Conservation (phyloP, 2,797 vertebrate species). For the Acropternis orthonyx region DNA sequence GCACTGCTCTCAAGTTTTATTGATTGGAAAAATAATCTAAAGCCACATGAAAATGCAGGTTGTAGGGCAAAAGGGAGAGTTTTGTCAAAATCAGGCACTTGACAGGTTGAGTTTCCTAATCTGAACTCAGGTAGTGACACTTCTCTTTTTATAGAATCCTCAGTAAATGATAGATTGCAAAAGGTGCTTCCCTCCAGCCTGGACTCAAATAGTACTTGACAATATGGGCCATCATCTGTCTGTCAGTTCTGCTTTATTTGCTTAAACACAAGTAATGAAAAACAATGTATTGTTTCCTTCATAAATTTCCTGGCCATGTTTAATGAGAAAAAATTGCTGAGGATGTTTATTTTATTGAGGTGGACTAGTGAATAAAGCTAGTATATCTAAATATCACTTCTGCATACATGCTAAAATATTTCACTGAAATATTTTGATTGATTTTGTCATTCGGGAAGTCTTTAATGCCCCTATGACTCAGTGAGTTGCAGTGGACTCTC, state of each 20-base stretch:
- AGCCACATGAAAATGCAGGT: slow-evolving; percentile 23
- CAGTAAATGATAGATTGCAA: background rate
- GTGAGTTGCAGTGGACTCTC: background rate
- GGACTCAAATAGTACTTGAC: background rate
- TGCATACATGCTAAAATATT: background rate
- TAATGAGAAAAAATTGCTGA: background rate
- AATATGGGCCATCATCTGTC: background rate
- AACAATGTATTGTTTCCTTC: background rate
- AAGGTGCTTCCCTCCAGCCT: background rate
- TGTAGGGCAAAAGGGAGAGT: background rate
- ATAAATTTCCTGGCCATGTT: background rate
- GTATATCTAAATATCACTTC: background rate
- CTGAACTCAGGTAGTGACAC: background rate
- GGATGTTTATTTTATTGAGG: background rate
- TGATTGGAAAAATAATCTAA: slow-evolving; percentile 37
- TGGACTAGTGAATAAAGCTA: background rate
- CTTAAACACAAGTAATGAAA: background rate
- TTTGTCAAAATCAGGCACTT: background rate
- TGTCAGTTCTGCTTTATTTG: background rate
- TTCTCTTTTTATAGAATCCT: background rate
- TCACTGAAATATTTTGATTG: background rate
- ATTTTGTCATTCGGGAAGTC: background rate
- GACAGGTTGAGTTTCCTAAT: background rate
- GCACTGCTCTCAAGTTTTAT: background rate
- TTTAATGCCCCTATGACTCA: background rate